Percentiles rank a stretch among this genome's conserved stretches.
phyloP scores from a whole-genome alignment of 2,888 invertebrate species.

The Miltochrista miniata region DNA sequence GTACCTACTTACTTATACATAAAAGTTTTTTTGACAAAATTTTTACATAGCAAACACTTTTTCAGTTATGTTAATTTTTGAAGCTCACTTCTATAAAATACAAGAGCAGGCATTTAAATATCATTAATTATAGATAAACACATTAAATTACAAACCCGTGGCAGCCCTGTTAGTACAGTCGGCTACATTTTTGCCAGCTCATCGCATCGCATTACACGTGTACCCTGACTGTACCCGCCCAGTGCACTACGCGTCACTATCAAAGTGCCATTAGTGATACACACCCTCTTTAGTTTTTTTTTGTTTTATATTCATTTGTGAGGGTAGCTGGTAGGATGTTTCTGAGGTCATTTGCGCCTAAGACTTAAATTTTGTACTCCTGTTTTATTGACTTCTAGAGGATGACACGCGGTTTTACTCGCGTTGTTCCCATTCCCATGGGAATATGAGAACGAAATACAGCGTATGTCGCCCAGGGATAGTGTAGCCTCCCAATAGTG shows the following conservation, averaged over 20 bases:
- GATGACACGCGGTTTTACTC: not conserved
- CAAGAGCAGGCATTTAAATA: too few species aligned
- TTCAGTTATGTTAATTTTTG: too few species aligned
- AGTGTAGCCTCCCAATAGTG: too few species aligned
- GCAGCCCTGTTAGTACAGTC: constrained; percentile 36
- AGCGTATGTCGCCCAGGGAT: too few species aligned
- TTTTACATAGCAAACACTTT: too few species aligned
- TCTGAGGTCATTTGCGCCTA: constrained; percentile 37
- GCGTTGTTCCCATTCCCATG: too few species aligned
- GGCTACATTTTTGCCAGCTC: constrained; percentile 32
- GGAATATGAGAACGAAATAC: too few species aligned
- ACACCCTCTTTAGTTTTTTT: constrained; percentile 48
- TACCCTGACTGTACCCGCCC: constrained; percentile 37
- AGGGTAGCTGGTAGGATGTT: constrained; percentile 38
- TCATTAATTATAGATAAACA: too few species aligned
- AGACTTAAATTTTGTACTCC: constrained; percentile 9
- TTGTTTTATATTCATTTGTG: constrained; percentile 41
- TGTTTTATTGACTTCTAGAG: constrained; percentile 5
- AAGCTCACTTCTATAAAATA: too few species aligned
- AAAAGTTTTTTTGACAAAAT: too few species aligned
- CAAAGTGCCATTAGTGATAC: constrained; percentile 58
- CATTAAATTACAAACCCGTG: not conserved
- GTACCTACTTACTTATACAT: too few species aligned
- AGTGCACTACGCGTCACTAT: constrained; percentile 45
- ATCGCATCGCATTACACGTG: constrained; percentile 54